Percentiles rank a stretch among this genome's conserved stretches.
These are phyloP conservation scores for Lontra canadensis DNA, from an alignment of 2,113 vertebrate species.

Conservation along the genomic window DNA sequence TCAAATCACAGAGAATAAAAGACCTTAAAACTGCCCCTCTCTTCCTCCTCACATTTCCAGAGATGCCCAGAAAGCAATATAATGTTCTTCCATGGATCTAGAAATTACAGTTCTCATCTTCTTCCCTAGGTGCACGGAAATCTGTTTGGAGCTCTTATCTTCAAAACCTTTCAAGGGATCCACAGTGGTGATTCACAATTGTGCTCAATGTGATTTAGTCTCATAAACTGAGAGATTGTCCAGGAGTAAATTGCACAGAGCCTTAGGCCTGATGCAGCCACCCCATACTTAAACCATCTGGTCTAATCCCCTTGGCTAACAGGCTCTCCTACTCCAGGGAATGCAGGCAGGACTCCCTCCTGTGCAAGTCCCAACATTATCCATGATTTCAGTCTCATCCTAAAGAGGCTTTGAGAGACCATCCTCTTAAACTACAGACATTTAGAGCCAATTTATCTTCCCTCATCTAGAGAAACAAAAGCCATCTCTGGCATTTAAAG, in stretches of 20 bases:
- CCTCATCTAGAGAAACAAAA: neutral
- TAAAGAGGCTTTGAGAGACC: neutral
- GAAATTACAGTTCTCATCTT: neutral
- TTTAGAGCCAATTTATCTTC: neutral
- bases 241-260: slow-evolving; percentile 53
- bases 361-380: slow-evolving; percentile 50
- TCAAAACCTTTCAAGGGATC: slow-evolving; percentile 5
- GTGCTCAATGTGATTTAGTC: slow-evolving; percentile 31
- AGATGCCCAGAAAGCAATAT: neutral
- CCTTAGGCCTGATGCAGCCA: slow-evolving; percentile 63
- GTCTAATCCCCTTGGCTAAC: slow-evolving; percentile 59
- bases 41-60: neutral
- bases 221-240: slow-evolving; percentile 66
- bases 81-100: neutral
- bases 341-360: neutral
- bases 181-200: slow-evolving; percentile 27
- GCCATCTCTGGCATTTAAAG: neutral
- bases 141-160: slow-evolving; percentile 30
- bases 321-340: slow-evolving; percentile 11
- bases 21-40: neutral
- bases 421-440: neutral
- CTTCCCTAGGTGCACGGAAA: neutral
- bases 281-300: slow-evolving; percentile 55
- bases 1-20: neutral
- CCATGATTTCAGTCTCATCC: neutral